These are phyloP conservation scores for Megalops cyprinoides DNA, from an alignment of 2,797 vertebrate species.

Conservation along the genomic window DNA sequence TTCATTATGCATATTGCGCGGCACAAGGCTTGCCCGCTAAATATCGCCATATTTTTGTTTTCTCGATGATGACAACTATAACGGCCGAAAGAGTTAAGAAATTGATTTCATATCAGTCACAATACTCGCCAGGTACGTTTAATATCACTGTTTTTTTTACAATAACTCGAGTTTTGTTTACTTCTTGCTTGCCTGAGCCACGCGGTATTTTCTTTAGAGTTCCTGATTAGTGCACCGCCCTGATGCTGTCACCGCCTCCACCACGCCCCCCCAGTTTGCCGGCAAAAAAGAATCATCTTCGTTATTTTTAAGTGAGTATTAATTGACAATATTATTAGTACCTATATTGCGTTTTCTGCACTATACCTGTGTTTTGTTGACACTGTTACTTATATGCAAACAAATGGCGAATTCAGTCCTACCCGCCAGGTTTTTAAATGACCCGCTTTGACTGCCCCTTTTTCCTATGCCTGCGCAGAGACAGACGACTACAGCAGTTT, in stretches of 20 bases:
- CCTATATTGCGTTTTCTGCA: neutral
- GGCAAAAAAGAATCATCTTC: constrained; percentile 35
- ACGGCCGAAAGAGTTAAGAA: neutral
- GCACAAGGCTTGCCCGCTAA: constrained; percentile 19
- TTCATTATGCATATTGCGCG: constrained; percentile 30
- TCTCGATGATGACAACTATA: constrained; percentile 39
- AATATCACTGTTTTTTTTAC: constrained; percentile 33
- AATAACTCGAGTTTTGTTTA: constrained; percentile 71
- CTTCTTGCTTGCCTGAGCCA: constrained; percentile 69
- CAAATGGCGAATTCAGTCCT: neutral
- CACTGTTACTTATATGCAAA: neutral
- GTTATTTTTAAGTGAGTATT: neutral
- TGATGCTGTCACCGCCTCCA: constrained; percentile 59
- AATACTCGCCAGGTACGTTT: too few relatives aligned
- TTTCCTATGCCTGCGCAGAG: constrained; percentile 47
- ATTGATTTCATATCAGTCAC: neutral
- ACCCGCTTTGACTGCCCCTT: constrained; percentile 64
- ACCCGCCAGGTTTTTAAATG: constrained; percentile 67
- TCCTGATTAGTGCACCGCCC: constrained; percentile 57
- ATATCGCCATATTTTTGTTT: neutral
- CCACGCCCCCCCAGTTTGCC: constrained; percentile 60
- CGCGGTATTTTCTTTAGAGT: constrained; percentile 63
- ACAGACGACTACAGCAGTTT: constrained; percentile 60
- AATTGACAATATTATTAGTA: neutral
- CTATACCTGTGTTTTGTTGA: neutral